These are phyloP conservation scores for Ephialtes manifestator DNA, from an alignment of 2,888 invertebrate species.

Conservation along the genomic window DNA sequence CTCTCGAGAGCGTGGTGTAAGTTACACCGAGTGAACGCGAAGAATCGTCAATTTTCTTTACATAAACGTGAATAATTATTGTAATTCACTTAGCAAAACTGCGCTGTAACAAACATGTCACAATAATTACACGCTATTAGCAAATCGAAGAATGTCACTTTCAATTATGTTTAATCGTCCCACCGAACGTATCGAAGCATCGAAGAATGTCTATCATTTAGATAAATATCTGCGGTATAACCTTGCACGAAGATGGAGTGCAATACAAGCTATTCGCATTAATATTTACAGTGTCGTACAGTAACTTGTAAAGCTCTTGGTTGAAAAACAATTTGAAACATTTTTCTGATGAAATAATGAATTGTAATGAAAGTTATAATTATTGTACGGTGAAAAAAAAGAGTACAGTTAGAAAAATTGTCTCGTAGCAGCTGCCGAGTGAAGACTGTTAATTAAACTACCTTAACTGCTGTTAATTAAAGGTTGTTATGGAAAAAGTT, in stretches of 20 bases:
- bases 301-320: neutral
- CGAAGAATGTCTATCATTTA: constrained; percentile 19
- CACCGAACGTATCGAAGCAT: constrained; percentile 6
- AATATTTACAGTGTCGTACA: neutral
- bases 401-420: neutral
- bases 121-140: neutral
- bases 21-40: neutral
- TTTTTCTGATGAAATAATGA: constrained; percentile 3
- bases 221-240: constrained; percentile 12
- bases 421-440: neutral
- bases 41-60: constrained; percentile 16
- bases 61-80: constrained; percentile 26
- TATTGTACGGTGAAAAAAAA: neutral
- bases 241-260: too few relatives aligned
- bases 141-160: constrained; percentile 14
- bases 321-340: neutral
- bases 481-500: too few relatives aligned
- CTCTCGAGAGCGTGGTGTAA: constrained; percentile 15
- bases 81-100: constrained; percentile 1
- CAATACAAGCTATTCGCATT: neutral
- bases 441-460: too few relatives aligned
- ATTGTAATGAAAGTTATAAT: constrained; percentile 3
- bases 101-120: neutral
- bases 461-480: too few relatives aligned
- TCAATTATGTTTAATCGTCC: neutral